These are phyloP conservation scores for Lamellibrachia luymesi DNA, from an alignment of 1,140 invertebrate genomes.

Conservation along the genomic window DNA sequence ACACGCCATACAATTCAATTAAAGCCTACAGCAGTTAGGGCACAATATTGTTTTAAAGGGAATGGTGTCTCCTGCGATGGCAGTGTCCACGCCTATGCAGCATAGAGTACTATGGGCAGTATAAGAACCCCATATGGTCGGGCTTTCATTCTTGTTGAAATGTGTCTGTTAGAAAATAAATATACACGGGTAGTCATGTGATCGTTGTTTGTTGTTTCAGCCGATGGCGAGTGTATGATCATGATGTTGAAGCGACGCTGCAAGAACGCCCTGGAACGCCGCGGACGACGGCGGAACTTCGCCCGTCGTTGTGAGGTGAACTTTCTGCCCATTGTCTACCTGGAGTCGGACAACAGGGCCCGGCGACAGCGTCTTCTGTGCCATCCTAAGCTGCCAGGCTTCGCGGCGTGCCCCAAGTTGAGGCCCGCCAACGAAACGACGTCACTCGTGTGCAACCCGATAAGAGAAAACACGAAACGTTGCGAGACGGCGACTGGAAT, in stretches of 20 bases:
- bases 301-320: conserved; percentile 58
- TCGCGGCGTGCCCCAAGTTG: conserved; percentile 54
- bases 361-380: conserved; percentile 44
- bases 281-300: conserved; percentile 39
- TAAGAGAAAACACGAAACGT: conserved; percentile 58
- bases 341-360: conserved; percentile 29
- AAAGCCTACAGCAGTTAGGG: neutral
- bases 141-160: neutral
- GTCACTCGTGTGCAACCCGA: conserved; percentile 57
- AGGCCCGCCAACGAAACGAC: conserved; percentile 54
- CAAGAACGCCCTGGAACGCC: conserved; percentile 45
- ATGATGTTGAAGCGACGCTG: conserved; percentile 53
- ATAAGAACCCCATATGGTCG: too few relatives aligned
- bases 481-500: conserved; percentile 58
- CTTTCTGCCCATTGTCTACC: conserved; percentile 57
- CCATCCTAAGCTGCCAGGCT: conserved; percentile 50
- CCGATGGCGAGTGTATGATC: conserved; percentile 46
- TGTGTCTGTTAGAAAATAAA: neutral
- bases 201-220: neutral
- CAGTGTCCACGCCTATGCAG: too few relatives aligned
- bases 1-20: neutral
- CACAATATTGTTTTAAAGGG: too few relatives aligned
- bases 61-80: too few relatives aligned
- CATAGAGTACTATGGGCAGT: too few relatives aligned
- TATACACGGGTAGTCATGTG: neutral